A percentile compares a stretch with the other conserved stretches of the same genome.
phyloP scores from a whole-genome alignment of 2,797 vertebrate species.

The Pitangus sulphuratus region DNA sequence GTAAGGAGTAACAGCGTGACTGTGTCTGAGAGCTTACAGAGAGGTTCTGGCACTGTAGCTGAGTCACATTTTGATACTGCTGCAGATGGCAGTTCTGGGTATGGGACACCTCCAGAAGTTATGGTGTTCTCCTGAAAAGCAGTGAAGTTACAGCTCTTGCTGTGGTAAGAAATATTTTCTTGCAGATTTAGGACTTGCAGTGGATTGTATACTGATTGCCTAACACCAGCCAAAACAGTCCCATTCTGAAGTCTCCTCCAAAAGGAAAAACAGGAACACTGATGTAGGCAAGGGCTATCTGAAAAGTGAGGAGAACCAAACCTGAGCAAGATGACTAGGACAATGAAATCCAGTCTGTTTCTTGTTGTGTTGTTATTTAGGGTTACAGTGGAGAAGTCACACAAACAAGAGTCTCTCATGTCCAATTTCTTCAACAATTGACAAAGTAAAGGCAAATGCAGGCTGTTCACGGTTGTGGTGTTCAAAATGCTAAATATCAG shows the following conservation, averaged over 20 bases:
- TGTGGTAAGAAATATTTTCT: background rate
- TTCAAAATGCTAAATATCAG: background rate
- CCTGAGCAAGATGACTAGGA: background rate
- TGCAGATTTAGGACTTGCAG: background rate
- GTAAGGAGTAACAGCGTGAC: background rate
- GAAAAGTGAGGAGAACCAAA: background rate
- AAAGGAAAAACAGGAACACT: background rate
- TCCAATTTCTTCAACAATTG: background rate
- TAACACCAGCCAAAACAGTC: background rate
- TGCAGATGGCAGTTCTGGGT: constrained; percentile 8
- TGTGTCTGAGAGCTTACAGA: background rate
- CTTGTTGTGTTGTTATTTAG: background rate
- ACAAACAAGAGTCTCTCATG: background rate
- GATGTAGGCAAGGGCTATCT: background rate
- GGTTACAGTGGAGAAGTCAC: background rate
- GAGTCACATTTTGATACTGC: background rate
- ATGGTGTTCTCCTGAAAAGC: background rate
- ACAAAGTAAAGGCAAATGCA: background rate
- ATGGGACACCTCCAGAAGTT: background rate
- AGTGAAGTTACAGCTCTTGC: background rate
- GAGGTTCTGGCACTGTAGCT: background rate
- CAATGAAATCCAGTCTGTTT: background rate
- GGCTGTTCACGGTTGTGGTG: background rate
- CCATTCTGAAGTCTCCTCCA: background rate
- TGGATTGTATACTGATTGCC: background rate